phyloP scores from a whole-genome alignment of 2,113 vertebrate genomes.

The Nyctibius bracteatus region DNA sequence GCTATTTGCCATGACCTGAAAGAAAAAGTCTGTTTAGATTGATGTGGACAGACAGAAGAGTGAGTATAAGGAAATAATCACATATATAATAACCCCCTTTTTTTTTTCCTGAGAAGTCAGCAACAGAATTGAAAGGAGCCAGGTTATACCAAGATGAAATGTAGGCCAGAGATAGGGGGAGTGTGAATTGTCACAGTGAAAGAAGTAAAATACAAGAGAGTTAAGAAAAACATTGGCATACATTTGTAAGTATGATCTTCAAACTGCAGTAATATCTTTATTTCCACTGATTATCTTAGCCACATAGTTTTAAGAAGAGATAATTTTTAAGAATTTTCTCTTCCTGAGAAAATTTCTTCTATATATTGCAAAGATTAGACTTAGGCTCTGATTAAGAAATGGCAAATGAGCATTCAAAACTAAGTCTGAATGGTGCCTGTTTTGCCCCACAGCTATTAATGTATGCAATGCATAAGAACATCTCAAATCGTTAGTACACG shows the following conservation, averaged over 20 bases:
- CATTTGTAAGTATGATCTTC: background rate
- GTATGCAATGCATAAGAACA: background rate
- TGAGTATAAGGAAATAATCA: background rate
- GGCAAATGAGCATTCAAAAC: background rate
- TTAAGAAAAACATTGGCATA: background rate
- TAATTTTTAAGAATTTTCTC: background rate
- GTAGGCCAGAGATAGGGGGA: background rate
- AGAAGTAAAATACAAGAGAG: background rate
- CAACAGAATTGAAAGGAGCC: background rate
- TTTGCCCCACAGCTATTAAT: background rate
- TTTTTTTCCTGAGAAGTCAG: background rate
- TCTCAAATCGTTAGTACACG: background rate
- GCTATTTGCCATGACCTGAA: background rate
- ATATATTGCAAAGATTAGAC: background rate
- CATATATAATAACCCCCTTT: background rate
- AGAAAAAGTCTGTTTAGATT: background rate
- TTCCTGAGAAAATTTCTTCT: background rate
- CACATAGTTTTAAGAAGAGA: background rate
- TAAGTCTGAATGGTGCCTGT: background rate
- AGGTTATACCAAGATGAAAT: background rate
- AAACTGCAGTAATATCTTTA: background rate
- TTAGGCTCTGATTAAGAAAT: background rate
- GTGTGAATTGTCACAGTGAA: background rate
- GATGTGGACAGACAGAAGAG: background rate
- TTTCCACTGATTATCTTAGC: background rate